These are phyloP conservation scores for Alca torda DNA, from an alignment of 2,797 vertebrate species.

Conservation along the genomic window DNA sequence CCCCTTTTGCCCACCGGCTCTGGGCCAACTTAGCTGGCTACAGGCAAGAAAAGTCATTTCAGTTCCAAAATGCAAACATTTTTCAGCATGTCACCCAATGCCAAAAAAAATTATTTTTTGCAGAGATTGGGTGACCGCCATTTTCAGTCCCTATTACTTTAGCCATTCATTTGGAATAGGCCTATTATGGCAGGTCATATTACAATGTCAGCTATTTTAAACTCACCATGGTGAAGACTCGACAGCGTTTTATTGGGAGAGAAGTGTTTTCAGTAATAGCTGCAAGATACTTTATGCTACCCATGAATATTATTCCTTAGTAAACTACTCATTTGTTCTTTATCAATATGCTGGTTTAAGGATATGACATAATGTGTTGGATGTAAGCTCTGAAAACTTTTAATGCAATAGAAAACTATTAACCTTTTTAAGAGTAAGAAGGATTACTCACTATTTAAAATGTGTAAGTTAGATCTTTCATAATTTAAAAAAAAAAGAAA, in stretches of 20 bases:
- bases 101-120: background rate
- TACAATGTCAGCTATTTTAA: conserved; percentile 32
- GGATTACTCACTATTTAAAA: background rate
- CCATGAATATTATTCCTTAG: background rate
- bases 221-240: background rate
- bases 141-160: conserved; percentile 47
- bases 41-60: conserved; percentile 42
- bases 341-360: background rate
- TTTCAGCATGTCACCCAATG: conserved; percentile 21
- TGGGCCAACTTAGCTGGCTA: background rate
- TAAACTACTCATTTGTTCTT: background rate
- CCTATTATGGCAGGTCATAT: background rate
- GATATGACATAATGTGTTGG: background rate
- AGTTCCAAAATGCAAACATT: conserved; percentile 46
- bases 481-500: background rate
- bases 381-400: background rate
- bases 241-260: background rate
- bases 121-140: background rate
- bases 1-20: background rate
- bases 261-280: background rate
- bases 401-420: background rate
- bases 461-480: background rate
- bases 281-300: background rate
- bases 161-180: conserved; percentile 35
- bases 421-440: background rate